Evolutionary conservation across 2,797 vertebrate species (phyloP).

Genomic region (Halcyon smyrnensis): DNA sequence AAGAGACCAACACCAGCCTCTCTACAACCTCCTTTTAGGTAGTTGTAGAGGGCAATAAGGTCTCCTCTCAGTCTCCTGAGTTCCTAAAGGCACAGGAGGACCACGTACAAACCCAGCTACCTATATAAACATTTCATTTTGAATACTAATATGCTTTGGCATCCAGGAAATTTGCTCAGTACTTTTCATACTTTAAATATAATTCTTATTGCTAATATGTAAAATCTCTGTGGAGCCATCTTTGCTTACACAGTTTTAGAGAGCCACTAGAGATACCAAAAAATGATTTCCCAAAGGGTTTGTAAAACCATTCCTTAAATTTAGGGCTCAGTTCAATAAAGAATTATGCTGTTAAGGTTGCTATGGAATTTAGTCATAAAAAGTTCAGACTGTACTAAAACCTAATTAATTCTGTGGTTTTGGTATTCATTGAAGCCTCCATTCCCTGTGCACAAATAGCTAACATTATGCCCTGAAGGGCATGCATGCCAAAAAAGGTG

Average conservation of each 20-base stretch:
- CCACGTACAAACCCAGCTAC: neutral
- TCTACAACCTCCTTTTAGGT: too few relatives aligned
- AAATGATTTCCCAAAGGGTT: slow-evolving; percentile 35
- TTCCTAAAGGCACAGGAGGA: neutral
- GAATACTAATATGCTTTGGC: neutral
- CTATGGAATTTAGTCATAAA: slow-evolving; percentile 46
- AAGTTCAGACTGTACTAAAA: slow-evolving; percentile 65
- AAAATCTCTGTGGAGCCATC: slow-evolving; percentile 18
- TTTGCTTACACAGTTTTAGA: neutral
- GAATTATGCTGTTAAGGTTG: slow-evolving; percentile 46
- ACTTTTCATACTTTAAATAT: slow-evolving; percentile 28
- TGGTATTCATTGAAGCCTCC: slow-evolving; percentile 48
- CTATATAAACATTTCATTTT: neutral
- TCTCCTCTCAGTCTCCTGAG: too few relatives aligned
- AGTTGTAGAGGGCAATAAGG: too few relatives aligned
- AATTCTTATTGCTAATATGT: neutral
- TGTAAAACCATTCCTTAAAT: slow-evolving; percentile 48
- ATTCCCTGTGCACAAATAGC: slow-evolving; percentile 19
- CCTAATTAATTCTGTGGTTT: slow-evolving; percentile 48
- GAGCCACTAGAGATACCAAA: slow-evolving; percentile 31
- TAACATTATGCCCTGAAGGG: neutral
- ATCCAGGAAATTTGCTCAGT: neutral
- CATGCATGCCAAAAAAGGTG: neutral
- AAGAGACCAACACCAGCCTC: too few relatives aligned
- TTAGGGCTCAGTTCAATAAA: slow-evolving; percentile 36